Base-by-base conservation (phyloP, 2,888 invertebrate species). In the Dolichopus griseipennis region DNA sequence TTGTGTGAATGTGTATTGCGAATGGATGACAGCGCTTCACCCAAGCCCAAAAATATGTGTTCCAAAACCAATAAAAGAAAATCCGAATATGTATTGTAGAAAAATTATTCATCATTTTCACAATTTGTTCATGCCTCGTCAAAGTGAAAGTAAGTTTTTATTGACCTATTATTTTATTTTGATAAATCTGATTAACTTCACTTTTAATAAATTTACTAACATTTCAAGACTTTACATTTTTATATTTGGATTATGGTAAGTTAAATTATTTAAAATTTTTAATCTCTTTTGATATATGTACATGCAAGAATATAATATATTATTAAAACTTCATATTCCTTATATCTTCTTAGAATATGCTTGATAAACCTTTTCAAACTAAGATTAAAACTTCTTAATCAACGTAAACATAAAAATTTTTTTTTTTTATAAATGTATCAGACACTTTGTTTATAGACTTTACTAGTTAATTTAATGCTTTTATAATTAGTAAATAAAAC, bases 1-100 rank as follows among this genome's bases (percentile, higher is more conserved):
- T 81, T 97, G 97, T 79, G 97, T 97, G 63, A 93, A 93, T 78
- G 91, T 97, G 52, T 97, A 97, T 78, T 97, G 96, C 80, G 95
- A 97, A 77, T 98, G 97, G 97, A 83, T 98, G 72, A 90, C 93
- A 0, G 92, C 96, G 3, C 83, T 97, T 71, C 87, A 92, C 73
- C 89, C 91, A 33, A 87, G 87, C 34, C 92, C 94, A 1, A 92
- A 93, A 76, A 87, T 93, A 67, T 91, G 93, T 73, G 91, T 97
- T 21, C 97, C 97, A 0, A 87, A 88, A 73, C 95, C 97, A 0
- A 89, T 97, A 15, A 85, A 89, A 64, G 92, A 93, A 68, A 92
- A 95, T 77, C 94, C 97, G 0, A 93, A 95, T 78, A 86, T 90
- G 70, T 97, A 96, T 81, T 91, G 93, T 0, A 85, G 93, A 73